These are phyloP conservation scores for Parazoanthus darwini DNA, from an alignment of 92 coral and sea anemone genomes.

Conservation along the genomic window DNA sequence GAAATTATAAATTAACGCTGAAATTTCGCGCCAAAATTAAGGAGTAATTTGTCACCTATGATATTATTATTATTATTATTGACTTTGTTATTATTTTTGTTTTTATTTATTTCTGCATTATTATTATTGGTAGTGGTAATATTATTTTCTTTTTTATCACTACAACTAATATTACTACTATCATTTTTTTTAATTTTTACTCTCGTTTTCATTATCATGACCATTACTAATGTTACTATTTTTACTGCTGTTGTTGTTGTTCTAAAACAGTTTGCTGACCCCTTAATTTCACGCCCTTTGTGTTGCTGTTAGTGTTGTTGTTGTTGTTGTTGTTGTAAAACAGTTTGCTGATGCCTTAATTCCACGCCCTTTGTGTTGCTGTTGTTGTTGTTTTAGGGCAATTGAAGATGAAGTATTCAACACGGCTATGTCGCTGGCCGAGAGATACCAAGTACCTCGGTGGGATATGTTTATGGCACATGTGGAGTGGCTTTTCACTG, in stretches of 20 bases:
- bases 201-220: too few relatives aligned
- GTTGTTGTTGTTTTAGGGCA: slow-evolving; percentile 61
- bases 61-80: too few relatives aligned
- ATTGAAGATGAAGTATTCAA: slow-evolving; percentile 79
- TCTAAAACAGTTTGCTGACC: background rate
- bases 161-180: background rate
- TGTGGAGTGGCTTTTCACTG: slow-evolving; percentile 91
- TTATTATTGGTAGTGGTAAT: too few relatives aligned
- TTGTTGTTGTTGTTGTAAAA: background rate
- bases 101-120: too few relatives aligned
- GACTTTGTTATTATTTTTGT: too few relatives aligned
- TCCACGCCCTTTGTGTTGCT: background rate
- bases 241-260: background rate
- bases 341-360: background rate
- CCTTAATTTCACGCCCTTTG: background rate
- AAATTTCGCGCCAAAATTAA: too few relatives aligned
- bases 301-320: background rate
- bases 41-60: too few relatives aligned
- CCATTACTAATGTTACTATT: background rate
- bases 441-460: slow-evolving; percentile 82
- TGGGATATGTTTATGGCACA: slow-evolving; percentile 97
- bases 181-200: background rate
- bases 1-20: too few relatives aligned
- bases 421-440: slow-evolving; percentile 93
- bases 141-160: background rate